These are phyloP conservation scores for Mythimna vitellina DNA, from an alignment of 2,888 invertebrate species.

Conservation along the genomic window DNA sequence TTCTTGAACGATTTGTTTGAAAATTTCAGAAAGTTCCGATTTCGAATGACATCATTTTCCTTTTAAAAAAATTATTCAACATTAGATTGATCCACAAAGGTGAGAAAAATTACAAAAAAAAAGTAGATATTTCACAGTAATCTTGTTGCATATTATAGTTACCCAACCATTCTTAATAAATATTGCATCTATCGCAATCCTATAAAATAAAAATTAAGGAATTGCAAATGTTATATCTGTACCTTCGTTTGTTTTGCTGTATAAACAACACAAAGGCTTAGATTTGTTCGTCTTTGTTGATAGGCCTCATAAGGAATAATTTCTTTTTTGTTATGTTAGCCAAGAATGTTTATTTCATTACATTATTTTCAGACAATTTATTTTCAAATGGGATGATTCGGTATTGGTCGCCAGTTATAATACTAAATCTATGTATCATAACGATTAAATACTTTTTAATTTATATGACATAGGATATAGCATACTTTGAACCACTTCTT, in stretches of 20 bases:
- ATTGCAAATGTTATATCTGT: too few relatives aligned
- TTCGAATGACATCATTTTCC: not conserved
- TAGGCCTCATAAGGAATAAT: not conserved
- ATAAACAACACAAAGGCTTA: not conserved
- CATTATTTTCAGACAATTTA: not conserved
- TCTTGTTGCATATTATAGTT: not conserved
- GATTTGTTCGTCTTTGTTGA: not conserved
- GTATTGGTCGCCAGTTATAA: not conserved
- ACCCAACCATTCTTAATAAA: not conserved
- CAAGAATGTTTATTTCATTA: too few relatives aligned
- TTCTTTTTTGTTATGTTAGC: not conserved
- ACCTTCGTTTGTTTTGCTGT: not conserved
- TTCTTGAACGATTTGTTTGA: not conserved
- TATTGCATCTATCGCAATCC: not conserved
- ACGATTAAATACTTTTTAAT: not conserved
- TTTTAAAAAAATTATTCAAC: not conserved
- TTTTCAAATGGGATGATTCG: not conserved
- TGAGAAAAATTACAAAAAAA: not conserved
- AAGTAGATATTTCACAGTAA: not conserved
- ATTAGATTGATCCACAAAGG: not conserved
- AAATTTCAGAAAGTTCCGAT: not conserved
- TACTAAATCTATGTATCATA: too few relatives aligned
- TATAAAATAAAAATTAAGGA: not conserved
- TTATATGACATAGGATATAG: not conserved
- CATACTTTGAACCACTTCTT: not conserved